Conservation (phyloP, 2,113 vertebrate genomes). For the Origma solitaria region DNA sequence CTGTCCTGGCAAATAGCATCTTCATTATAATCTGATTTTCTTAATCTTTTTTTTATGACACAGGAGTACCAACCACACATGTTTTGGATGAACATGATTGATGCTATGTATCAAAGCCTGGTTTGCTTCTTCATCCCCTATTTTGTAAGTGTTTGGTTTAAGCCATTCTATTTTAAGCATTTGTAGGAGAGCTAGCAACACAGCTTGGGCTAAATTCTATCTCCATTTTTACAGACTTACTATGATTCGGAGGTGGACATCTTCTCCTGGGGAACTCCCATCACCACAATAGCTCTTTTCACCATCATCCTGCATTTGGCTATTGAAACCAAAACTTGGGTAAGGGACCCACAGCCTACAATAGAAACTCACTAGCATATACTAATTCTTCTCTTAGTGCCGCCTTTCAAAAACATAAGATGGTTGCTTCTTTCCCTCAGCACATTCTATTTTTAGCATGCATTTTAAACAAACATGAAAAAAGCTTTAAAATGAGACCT, state of each 20-base stretch:
- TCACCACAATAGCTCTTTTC: constrained; percentile 86
- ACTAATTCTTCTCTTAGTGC: neutral
- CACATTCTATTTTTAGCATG: neutral
- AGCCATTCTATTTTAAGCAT: neutral
- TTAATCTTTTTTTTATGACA: neutral
- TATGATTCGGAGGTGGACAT: constrained; percentile 88
- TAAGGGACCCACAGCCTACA: constrained; percentile 60
- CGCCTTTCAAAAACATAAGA: neutral
- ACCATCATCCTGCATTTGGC: constrained; percentile 94
- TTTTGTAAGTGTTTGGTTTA: constrained; percentile 81
- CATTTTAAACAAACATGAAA: neutral
- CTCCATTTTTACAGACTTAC: constrained; percentile 79
- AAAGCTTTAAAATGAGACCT: neutral
- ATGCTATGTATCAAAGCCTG: constrained; percentile 96
- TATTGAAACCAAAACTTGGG: constrained; percentile 98
- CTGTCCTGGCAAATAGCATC: neutral
- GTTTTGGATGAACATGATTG: constrained; percentile 99
- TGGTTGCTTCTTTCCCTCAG: neutral
- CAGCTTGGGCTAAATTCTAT: neutral
- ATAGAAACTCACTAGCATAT: neutral
- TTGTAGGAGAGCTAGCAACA: neutral
- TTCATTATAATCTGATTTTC: neutral
- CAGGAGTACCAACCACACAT: constrained; percentile 93
- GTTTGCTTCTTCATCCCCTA: constrained; percentile 96
- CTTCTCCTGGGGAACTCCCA: constrained; percentile 94